A percentile compares a stretch with the other conserved stretches of the same genome.
Conservation (phyloP, 2,797 vertebrate species). For the Morus bassanus region DNA sequence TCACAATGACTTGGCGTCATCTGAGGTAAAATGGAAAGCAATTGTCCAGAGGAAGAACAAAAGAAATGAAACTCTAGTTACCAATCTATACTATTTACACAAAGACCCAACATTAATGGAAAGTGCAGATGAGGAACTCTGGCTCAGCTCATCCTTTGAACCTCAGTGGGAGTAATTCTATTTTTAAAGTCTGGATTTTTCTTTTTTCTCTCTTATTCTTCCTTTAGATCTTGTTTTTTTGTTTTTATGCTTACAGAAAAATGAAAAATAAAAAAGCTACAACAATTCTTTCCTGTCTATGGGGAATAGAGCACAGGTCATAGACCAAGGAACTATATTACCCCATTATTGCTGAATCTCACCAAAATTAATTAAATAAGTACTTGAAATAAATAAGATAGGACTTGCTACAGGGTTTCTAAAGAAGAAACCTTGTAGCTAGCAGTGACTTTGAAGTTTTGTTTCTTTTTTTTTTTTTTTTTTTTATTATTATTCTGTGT, state of each 20-base stretch:
- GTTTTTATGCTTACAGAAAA: conserved; percentile 25
- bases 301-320: conserved; percentile 37
- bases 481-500: conserved; percentile 29
- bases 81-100: conserved; percentile 33
- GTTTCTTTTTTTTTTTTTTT: neutral
- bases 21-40: conserved; percentile 38
- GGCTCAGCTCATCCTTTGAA: conserved; percentile 15
- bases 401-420: conserved; percentile 50
- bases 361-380: conserved; percentile 38
- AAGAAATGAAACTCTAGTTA: conserved; percentile 10
- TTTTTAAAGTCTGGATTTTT: neutral
- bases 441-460: conserved; percentile 66
- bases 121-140: conserved; percentile 23
- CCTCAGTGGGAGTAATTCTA: neutral
- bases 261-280: neutral
- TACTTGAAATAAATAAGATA: conserved; percentile 65
- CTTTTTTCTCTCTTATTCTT: conserved; percentile 9
- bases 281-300: neutral
- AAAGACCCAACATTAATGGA: conserved; percentile 21
- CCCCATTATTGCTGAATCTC: conserved; percentile 24
- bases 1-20: conserved; percentile 21
- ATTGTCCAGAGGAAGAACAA: conserved; percentile 28
- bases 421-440: conserved; percentile 53
- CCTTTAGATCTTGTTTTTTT: conserved; percentile 27
- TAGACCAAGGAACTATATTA: conserved; percentile 28